phyloP scores from a whole-genome alignment of 2,797 vertebrate species.

The Macropodus opercularis region DNA sequence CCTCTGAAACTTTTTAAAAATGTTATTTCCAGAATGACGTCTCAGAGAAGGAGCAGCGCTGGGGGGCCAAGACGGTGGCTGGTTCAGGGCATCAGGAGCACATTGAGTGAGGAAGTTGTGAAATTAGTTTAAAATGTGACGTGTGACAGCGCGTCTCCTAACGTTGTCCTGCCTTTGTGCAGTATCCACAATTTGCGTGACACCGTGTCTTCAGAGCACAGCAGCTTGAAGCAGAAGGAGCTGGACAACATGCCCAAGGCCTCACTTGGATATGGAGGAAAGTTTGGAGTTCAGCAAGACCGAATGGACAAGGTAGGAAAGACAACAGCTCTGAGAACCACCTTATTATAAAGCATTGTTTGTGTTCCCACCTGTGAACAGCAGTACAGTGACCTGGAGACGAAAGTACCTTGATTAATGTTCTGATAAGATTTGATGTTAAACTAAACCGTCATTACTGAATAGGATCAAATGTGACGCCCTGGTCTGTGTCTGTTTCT shows the following conservation, averaged over 20 bases:
- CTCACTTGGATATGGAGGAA: slow-evolving; percentile 94
- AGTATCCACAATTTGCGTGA: slow-evolving; percentile 91
- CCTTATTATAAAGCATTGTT: no score
- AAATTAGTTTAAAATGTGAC: background rate
- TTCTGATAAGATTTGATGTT: no score
- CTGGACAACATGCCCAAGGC: slow-evolving; percentile 89
- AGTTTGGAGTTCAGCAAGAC: slow-evolving; percentile 93
- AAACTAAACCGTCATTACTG: no score
- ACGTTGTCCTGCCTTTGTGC: background rate
- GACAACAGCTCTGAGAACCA: accelerated
- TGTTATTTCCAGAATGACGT: slow-evolving; percentile 88
- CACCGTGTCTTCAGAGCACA: slow-evolving; percentile 92
- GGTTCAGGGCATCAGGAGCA: slow-evolving; percentile 97
- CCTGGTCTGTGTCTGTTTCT: background rate
- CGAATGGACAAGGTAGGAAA: slow-evolving; percentile 92
- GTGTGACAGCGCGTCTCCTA: background rate
- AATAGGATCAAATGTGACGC: background rate
- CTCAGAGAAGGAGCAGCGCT: slow-evolving; percentile 94
- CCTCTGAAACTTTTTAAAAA: accelerated
- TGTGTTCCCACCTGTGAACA: no score
- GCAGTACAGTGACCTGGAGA: no score
- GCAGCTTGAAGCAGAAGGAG: slow-evolving; percentile 90
- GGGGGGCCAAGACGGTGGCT: slow-evolving; percentile 94
- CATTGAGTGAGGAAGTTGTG: slow-evolving; percentile 86
- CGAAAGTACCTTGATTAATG: no score